Evolutionary conservation across 92 coral and sea anemone genomes (phyloP).

Genomic region (Palythoa grandiflora): DNA sequence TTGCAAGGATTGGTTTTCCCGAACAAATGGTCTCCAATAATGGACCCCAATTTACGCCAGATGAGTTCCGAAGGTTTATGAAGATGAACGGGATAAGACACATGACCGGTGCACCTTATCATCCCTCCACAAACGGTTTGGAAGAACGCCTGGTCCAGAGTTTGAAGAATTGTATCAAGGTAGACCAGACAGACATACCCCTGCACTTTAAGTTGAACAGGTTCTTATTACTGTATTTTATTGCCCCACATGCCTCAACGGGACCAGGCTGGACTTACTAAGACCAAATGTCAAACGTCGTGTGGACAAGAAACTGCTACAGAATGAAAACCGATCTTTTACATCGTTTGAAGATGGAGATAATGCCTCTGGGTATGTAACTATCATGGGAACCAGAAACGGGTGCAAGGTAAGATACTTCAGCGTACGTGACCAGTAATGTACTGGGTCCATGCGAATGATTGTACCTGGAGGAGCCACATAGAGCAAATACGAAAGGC

Average conservation of each 20-base stretch:
- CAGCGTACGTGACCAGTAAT: neutral
- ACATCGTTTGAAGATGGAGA: constrained; percentile 27
- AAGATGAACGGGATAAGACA: constrained; percentile 39
- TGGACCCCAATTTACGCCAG: constrained; percentile 47
- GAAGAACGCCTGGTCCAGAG: constrained; percentile 47
- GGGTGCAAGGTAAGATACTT: constrained; percentile 41
- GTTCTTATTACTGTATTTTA: no score
- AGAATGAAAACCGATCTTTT: neutral
- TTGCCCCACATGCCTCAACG: neutral
- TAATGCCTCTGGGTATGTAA: constrained; percentile 20
- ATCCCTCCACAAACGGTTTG: constrained; percentile 29
- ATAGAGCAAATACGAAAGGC: neutral
- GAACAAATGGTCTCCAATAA: constrained; percentile 54
- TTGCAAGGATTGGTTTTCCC: constrained; percentile 53
- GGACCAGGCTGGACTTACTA: constrained; percentile 3
- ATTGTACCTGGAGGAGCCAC: neutral
- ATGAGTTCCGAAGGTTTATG: constrained; percentile 29
- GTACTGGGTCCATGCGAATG: neutral
- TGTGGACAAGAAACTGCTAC: constrained; percentile 49
- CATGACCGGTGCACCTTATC: constrained; percentile 55
- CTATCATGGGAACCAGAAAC: constrained; percentile 35
- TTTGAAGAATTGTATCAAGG: constrained; percentile 53
- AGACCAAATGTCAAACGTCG: constrained; percentile 13
- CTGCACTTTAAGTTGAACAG: constrained; percentile 6
- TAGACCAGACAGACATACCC: constrained; percentile 22